A percentile compares a stretch with the other conserved stretches of the same genome.
These are phyloP conservation scores for Actenoides lindsayi DNA, from an alignment of 2,113 vertebrate genomes.

Conservation along the genomic window DNA sequence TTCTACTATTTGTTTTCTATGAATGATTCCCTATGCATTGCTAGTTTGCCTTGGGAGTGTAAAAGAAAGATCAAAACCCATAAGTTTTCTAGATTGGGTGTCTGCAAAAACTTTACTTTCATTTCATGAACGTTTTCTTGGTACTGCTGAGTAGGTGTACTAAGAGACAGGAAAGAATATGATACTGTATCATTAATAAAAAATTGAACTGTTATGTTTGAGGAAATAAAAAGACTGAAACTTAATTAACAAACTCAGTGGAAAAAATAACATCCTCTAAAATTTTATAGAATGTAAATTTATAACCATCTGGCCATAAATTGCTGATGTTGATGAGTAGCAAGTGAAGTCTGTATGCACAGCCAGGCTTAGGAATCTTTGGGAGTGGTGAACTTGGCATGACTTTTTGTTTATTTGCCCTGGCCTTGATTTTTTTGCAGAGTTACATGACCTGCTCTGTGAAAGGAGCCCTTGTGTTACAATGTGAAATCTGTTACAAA, in stretches of 20 bases:
- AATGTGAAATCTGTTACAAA: conserved; percentile 97
- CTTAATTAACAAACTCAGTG: conserved; percentile 84
- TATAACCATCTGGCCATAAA: conserved; percentile 97
- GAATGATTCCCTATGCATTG: background rate
- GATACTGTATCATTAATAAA: conserved; percentile 76
- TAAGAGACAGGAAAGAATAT: conserved; percentile 76
- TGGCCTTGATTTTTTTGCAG: conserved; percentile 85
- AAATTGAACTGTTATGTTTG: conserved; percentile 76
- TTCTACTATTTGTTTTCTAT: conserved; percentile 54
- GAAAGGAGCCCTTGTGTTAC: conserved; percentile 97
- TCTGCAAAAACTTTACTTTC: conserved; percentile 51
- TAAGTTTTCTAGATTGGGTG: conserved; percentile 25
- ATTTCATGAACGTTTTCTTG: conserved; percentile 71
- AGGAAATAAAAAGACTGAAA: conserved; percentile 82
- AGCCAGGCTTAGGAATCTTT: conserved; percentile 83
- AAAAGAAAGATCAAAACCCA: conserved; percentile 44
- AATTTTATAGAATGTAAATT: conserved; percentile 84
- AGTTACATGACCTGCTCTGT: conserved; percentile 86
- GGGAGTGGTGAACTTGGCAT: conserved; percentile 88
- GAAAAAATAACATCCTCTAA: conserved; percentile 86
- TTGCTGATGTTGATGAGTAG: conserved; percentile 84
- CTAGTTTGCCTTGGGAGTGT: conserved; percentile 28
- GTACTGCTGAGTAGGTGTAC: conserved; percentile 57
- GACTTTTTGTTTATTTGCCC: conserved; percentile 96
- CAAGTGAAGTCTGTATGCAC: conserved; percentile 82